A percentile compares a stretch with the other conserved stretches of the same genome.
These are phyloP conservation scores for Uromys caudimaculatus DNA, from an alignment of 2,797 vertebrate genomes.

Conservation along the genomic window DNA sequence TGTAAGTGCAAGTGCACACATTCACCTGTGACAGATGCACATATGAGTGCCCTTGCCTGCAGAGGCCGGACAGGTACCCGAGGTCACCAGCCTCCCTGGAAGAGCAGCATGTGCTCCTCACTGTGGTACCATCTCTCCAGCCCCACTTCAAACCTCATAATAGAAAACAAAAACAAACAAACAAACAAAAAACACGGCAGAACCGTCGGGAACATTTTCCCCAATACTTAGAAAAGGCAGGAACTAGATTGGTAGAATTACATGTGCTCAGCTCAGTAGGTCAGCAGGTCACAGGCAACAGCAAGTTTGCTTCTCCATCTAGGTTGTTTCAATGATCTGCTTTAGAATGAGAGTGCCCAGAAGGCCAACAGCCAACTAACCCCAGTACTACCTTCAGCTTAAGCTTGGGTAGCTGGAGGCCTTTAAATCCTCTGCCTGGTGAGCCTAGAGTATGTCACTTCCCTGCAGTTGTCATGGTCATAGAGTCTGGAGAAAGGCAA, in stretches of 20 bases:
- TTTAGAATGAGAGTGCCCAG: background rate
- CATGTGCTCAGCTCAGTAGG: background rate
- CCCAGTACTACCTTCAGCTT: rapidly evolving
- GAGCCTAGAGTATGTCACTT: background rate
- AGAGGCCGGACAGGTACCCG: no score
- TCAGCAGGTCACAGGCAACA: background rate
- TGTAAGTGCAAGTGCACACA: no score
- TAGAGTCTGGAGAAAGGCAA: background rate
- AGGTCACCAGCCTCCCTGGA: no score
- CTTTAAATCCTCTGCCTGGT: background rate
- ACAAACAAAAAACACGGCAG: background rate
- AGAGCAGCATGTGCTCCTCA: no score
- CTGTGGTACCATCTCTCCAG: background rate
- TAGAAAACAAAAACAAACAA: background rate
- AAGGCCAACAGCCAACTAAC: rapidly evolving
- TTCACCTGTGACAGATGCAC: no score
- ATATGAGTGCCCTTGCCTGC: background rate
- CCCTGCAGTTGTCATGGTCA: background rate
- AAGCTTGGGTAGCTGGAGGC: no score
- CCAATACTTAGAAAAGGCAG: background rate
- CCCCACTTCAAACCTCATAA: background rate
- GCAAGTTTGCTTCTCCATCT: background rate
- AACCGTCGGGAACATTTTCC: background rate
- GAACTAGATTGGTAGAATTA: rapidly evolving
- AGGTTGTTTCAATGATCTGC: background rate